A percentile compares a stretch with the other conserved stretches of the same genome.
Conservation (phyloP, 2,888 invertebrate genomes). For the Drosophila mercatorum region DNA sequence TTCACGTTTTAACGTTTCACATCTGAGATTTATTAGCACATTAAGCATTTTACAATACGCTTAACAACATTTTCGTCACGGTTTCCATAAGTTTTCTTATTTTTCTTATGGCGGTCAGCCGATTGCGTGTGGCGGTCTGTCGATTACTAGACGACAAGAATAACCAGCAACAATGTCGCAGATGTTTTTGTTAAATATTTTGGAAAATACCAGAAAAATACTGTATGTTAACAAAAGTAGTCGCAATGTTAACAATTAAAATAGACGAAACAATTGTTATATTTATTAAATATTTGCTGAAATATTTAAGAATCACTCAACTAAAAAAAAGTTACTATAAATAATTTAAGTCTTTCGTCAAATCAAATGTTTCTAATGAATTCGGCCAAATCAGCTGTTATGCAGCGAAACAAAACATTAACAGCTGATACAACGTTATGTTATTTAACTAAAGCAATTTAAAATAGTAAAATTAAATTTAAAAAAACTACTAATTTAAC, state of each 20-base stretch:
- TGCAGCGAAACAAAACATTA: slow-evolving; percentile 16
- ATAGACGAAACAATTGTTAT: fast-evolving
- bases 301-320: background rate
- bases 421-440: slow-evolving; percentile 23
- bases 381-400: slow-evolving; percentile 19
- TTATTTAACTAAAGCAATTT: background rate
- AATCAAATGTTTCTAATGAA: background rate
- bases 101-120: slow-evolving; percentile 48
- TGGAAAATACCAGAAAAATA: slow-evolving; percentile 25
- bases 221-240: background rate
- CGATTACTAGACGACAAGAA: slow-evolving; percentile 17
- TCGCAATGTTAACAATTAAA: background rate
- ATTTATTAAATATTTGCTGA: too few relatives aligned
- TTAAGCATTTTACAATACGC: slow-evolving; percentile 69
- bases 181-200: slow-evolving; percentile 24
- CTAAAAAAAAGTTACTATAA: too few relatives aligned
- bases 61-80: slow-evolving; percentile 68
- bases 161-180: slow-evolving; percentile 24
- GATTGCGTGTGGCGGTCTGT: slow-evolving; percentile 34
- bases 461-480: background rate
- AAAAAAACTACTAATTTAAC: background rate
- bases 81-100: slow-evolving; percentile 58
- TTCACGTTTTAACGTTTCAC: slow-evolving; percentile 55
- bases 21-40: slow-evolving; percentile 53
- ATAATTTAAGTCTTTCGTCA: too few relatives aligned